These are phyloP conservation scores for Athripsodes cinereus DNA, from an alignment of 2,888 invertebrate species.

Conservation along the genomic window DNA sequence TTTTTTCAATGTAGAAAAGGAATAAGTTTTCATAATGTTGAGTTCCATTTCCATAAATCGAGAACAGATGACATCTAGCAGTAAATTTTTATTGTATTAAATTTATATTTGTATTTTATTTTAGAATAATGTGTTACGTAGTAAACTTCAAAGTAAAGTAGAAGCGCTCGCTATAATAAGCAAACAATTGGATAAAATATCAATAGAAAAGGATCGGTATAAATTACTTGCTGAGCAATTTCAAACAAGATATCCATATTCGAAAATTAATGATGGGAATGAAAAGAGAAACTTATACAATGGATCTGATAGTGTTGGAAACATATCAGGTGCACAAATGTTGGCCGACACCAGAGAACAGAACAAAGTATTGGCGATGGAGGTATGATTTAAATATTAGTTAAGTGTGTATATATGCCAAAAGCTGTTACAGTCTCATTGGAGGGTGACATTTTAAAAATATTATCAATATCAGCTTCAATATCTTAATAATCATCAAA, in stretches of 20 bases:
- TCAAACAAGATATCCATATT: constrained; percentile 41
- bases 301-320: constrained; percentile 33
- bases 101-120: constrained; percentile 14
- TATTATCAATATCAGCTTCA: too few species aligned
- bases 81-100: too few species aligned
- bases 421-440: too few species aligned
- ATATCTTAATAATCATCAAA: too few species aligned
- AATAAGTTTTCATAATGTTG: too few species aligned
- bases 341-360: constrained; percentile 53
- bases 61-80: too few species aligned
- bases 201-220: constrained; percentile 73
- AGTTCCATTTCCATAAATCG: too few species aligned
- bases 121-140: constrained; percentile 58
- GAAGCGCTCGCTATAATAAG: constrained; percentile 76
- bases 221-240: constrained; percentile 76
- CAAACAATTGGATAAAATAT: constrained; percentile 70
- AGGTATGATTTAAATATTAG: too few species aligned
- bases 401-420: too few species aligned
- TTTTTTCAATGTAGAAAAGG: too few species aligned
- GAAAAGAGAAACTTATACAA: constrained; percentile 29
- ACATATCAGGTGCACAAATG: constrained; percentile 50
- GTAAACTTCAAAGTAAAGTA: constrained; percentile 74
- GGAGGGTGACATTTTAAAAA: too few species aligned
- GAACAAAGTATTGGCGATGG: constrained; percentile 51
- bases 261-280: constrained; percentile 28